Evolutionary conservation across 1,140 invertebrate species (phyloP).

Genomic region (Papilio polyxenes): DNA sequence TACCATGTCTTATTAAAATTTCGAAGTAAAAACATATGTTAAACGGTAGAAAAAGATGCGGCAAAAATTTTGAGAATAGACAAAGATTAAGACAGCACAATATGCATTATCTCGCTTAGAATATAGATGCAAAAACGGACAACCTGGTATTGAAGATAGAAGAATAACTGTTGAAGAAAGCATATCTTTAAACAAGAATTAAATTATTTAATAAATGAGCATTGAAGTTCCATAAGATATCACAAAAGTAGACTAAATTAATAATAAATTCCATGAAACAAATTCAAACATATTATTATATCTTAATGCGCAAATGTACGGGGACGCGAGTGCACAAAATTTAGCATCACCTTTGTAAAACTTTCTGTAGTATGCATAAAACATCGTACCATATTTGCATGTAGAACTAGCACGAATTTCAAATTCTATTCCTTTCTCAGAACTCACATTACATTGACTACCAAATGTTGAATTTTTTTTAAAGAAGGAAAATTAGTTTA

Average conservation of each 20-base stretch:
- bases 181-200: too few species aligned
- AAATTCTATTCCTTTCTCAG: neutral
- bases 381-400: conserved; percentile 13
- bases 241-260: neutral
- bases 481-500: neutral
- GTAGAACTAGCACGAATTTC: conserved; percentile 3
- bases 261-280: conserved; percentile 13
- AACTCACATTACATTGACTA: neutral
- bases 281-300: conserved; percentile 5
- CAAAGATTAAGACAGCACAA: too few species aligned
- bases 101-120: too few species aligned
- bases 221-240: neutral
- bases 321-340: conserved; percentile 9
- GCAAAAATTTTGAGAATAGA: too few species aligned
- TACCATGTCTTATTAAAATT: too few species aligned
- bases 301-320: conserved; percentile 14
- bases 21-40: too few species aligned
- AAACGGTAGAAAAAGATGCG: too few species aligned
- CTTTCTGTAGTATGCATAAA: conserved; percentile 22
- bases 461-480: neutral
- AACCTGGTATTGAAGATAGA: too few species aligned
- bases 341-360: conserved; percentile 27
- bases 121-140: too few species aligned
- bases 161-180: too few species aligned
- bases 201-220: conserved; percentile 3